Evolutionary conservation across 2,888 invertebrate genomes (phyloP).

Genomic region (Aspidiotus destructor): DNA sequence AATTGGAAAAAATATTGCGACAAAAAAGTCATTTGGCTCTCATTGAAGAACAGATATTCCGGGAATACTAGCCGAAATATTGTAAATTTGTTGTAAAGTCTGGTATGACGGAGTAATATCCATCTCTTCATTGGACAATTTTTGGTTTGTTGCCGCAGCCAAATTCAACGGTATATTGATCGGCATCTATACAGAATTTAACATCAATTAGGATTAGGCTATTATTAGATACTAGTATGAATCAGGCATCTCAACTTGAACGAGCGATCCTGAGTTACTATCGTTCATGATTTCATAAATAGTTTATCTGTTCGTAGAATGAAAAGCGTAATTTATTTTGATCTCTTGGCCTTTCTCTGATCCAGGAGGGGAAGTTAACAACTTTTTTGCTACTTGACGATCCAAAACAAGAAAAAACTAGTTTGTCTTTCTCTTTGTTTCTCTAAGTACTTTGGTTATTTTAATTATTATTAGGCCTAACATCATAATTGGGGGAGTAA

Average conservation of each 20-base stretch:
- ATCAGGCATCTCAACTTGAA: background rate
- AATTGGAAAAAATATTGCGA: background rate
- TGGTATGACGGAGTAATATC: conserved; percentile 17
- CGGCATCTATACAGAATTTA: conserved; percentile 9
- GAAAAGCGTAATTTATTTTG: too few species aligned
- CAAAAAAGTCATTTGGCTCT: background rate
- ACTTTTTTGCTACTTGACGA: too few species aligned
- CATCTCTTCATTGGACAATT: conserved; percentile 20
- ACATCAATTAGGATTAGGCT: background rate
- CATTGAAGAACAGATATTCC: background rate
- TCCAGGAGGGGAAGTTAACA: too few species aligned
- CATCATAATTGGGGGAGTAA: too few species aligned
- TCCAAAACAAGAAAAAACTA: too few species aligned
- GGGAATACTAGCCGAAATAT: conserved; percentile 11
- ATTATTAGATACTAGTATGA: background rate
- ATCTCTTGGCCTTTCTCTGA: too few species aligned
- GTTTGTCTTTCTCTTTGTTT: too few species aligned
- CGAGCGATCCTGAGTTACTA: too few species aligned
- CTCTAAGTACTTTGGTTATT: too few species aligned
- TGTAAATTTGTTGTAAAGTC: conserved; percentile 21
- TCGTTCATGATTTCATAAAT: too few species aligned
- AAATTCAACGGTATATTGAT: conserved; percentile 18
- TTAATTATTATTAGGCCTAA: too few species aligned
- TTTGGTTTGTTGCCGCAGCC: conserved; percentile 3
- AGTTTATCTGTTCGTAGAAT: too few species aligned